Conservation (phyloP, 2,797 vertebrate genomes). For the Betta splendens region DNA sequence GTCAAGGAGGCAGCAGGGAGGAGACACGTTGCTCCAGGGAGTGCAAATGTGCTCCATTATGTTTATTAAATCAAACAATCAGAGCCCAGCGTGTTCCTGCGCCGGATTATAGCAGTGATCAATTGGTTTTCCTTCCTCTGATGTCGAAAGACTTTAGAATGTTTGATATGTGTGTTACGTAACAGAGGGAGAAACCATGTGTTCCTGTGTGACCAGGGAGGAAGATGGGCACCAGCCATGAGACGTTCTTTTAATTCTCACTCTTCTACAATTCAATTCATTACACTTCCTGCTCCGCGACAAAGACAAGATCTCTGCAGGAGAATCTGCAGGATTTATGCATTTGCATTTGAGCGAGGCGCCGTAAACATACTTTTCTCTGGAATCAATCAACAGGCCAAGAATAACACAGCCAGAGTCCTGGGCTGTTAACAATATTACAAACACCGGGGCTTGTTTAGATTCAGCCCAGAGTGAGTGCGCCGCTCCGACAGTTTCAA, state of each 20-base stretch:
- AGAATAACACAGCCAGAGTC: conserved; percentile 58
- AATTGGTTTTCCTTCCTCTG: conserved; percentile 33
- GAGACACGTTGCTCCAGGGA: conserved; percentile 59
- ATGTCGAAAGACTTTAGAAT: conserved; percentile 38
- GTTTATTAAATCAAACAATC: conserved; percentile 65
- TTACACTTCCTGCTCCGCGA: too few species aligned
- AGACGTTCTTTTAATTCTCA: too few species aligned
- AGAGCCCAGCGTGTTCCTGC: conserved; percentile 46
- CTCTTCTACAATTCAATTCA: too few species aligned
- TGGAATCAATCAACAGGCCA: conserved; percentile 66
- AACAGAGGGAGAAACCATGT: conserved; percentile 45
- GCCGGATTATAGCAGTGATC: conserved; percentile 38
- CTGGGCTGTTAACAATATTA: conserved; percentile 64
- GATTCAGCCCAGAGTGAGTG: conserved; percentile 37
- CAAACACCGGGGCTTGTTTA: conserved; percentile 68
- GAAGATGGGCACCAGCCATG: conserved; percentile 22
- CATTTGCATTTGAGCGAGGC: conserved; percentile 31
- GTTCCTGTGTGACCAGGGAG: conserved; percentile 6
- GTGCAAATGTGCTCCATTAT: conserved; percentile 63
- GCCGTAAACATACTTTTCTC: conserved; percentile 62
- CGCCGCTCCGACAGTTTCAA: conserved; percentile 22
- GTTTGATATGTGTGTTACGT: conserved; percentile 44
- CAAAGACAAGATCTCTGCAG: not conserved
- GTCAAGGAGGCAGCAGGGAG: conserved; percentile 63
- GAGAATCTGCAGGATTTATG: conserved; percentile 31